Evolutionary conservation across 2,113 vertebrate species (phyloP).

Genomic region (Patagioenas fasciata): DNA sequence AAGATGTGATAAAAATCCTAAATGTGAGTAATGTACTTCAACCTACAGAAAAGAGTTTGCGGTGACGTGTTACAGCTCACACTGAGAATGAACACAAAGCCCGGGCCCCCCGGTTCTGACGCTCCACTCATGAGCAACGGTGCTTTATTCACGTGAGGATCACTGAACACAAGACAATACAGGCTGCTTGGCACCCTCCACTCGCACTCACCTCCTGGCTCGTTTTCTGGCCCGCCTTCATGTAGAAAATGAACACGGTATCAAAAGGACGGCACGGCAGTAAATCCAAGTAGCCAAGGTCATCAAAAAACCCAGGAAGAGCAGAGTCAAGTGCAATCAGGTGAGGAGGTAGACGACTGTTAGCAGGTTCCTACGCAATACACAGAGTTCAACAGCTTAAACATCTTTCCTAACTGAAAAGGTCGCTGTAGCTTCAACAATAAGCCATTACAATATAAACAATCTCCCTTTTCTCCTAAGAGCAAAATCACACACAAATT

Average conservation of each 20-base stretch:
- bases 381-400: neutral
- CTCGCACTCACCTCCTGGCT: slow-evolving; percentile 85
- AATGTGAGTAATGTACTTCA: neutral
- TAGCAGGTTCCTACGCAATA: slow-evolving; percentile 85
- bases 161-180: neutral
- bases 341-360: slow-evolving; percentile 96
- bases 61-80: neutral
- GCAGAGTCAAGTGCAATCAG: slow-evolving; percentile 93
- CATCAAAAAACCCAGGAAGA: slow-evolving; percentile 92
- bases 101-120: neutral
- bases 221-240: slow-evolving; percentile 94
- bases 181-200: neutral
- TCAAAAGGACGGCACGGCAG: slow-evolving; percentile 94
- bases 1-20: neutral
- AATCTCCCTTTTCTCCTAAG: neutral
- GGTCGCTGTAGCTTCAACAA: neutral
- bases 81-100: neutral
- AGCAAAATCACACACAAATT: neutral
- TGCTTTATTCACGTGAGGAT: neutral
- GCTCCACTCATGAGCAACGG: neutral
- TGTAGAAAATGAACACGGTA: slow-evolving; percentile 96
- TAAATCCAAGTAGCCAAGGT: slow-evolving; percentile 92
- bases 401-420: neutral
- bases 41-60: neutral
- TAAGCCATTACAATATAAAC: neutral